phyloP scores from a whole-genome alignment of 1,140 invertebrate genomes.

The Phocides pigmalion region DNA sequence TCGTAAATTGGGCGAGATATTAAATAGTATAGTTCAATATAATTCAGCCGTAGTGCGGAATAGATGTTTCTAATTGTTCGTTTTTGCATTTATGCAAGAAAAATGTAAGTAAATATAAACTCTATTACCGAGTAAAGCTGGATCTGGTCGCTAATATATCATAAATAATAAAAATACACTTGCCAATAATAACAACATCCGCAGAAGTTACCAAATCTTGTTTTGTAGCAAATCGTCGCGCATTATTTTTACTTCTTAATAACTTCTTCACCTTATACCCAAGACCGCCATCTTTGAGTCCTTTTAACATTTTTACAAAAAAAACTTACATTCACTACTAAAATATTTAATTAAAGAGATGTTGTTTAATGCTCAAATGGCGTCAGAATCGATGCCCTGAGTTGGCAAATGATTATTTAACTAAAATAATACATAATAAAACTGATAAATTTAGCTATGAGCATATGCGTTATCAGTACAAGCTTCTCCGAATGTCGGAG shows the following conservation, averaged over 20 bases:
- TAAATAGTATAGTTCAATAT: no score
- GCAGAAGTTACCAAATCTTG: constrained; percentile 67
- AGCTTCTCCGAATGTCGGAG: constrained; percentile 17
- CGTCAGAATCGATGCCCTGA: neutral
- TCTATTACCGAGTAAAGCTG: no score
- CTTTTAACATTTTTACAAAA: constrained; percentile 63
- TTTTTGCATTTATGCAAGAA: no score
- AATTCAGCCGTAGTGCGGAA: no score
- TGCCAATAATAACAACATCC: constrained; percentile 75
- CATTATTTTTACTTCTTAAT: constrained; percentile 46
- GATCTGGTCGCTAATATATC: no score
- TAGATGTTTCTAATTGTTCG: no score
- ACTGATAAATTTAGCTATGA: constrained; percentile 13
- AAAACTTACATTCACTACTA: neutral
- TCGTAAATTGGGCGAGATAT: no score
- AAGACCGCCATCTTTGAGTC: constrained; percentile 51
- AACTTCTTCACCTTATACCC: constrained; percentile 50
- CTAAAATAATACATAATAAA: constrained; percentile 11
- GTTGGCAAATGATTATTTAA: constrained; percentile 11
- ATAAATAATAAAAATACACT: constrained; percentile 50
- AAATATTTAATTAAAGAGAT: neutral
- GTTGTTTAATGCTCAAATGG: neutral
- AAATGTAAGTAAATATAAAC: no score
- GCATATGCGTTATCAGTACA: neutral
- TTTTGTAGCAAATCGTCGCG: constrained; percentile 42